These are phyloP conservation scores for Aegithalos caudatus DNA, from an alignment of 2,113 vertebrate genomes.

Conservation along the genomic window DNA sequence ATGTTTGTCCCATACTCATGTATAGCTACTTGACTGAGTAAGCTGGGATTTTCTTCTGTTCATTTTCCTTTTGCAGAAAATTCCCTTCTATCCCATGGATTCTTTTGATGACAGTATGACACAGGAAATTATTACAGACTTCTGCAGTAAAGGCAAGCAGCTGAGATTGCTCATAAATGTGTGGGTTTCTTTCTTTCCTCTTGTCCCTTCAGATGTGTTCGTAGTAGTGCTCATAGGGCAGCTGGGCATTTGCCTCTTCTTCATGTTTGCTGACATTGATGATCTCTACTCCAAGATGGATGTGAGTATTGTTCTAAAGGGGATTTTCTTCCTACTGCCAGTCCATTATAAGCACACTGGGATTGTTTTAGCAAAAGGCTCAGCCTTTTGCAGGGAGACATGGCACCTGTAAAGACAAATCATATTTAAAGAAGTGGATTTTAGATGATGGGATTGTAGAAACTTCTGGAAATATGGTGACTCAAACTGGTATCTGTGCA, in stretches of 20 bases:
- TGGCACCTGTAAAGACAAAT: not conserved
- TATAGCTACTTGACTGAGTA: not conserved
- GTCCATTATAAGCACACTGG: not conserved
- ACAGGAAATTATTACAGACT: not conserved
- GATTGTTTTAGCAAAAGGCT: not conserved
- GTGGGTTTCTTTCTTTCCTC: not conserved
- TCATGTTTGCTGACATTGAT: slow-evolving; percentile 76
- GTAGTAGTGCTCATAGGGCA: slow-evolving; percentile 67
- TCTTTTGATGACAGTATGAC: not conserved
- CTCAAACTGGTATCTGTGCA: not conserved
- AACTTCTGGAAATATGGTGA: not conserved
- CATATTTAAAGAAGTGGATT: not conserved
- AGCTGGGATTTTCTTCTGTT: not conserved
- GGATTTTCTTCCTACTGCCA: not conserved
- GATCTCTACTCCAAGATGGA: slow-evolving; percentile 72
- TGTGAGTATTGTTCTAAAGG: slow-evolving; percentile 64
- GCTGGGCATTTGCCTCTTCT: slow-evolving; percentile 72
- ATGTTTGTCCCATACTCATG: not conserved
- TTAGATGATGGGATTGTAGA: not conserved
- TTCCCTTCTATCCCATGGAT: not conserved
- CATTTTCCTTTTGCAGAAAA: not conserved
- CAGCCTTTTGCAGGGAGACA: not conserved
- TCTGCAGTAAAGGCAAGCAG: not conserved
- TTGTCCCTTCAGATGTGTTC: slow-evolving; percentile 72
- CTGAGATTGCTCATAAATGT: not conserved